Evolutionary conservation across 2,888 invertebrate species (phyloP).

Genomic region (Dione vanillae): DNA sequence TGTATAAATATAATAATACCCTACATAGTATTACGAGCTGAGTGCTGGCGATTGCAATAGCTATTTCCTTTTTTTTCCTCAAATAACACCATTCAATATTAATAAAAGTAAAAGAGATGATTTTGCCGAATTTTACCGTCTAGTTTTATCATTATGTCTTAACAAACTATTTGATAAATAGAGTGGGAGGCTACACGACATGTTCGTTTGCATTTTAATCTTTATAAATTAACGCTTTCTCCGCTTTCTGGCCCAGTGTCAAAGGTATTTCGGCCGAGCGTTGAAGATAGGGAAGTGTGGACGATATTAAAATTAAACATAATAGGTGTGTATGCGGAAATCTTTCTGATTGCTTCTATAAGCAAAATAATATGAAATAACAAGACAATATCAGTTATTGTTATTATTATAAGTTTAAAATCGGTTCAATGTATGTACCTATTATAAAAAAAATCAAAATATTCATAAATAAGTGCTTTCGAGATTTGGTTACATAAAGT

Average conservation of each 20-base stretch:
- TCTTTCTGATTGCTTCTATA: too few relatives aligned
- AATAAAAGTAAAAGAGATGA: background rate
- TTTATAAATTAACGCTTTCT: constrained; percentile 65
- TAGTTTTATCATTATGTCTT: background rate
- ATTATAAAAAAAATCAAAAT: too few relatives aligned
- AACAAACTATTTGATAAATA: constrained; percentile 51
- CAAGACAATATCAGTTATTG: too few relatives aligned
- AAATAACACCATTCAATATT: too few relatives aligned
- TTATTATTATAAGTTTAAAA: too few relatives aligned
- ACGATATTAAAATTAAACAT: constrained; percentile 34
- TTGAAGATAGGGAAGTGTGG: constrained; percentile 62
- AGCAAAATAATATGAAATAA: too few relatives aligned
- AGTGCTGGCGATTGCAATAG: background rate
- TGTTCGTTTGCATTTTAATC: constrained; percentile 48
- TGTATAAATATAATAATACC: background rate
- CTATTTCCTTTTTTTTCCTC: too few relatives aligned
- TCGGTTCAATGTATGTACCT: too few relatives aligned
- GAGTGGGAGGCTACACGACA: constrained; percentile 62
- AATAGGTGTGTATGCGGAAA: too few relatives aligned
- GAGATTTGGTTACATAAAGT: too few relatives aligned
- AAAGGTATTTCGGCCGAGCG: constrained; percentile 70
- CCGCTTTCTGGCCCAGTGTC: constrained; percentile 74
- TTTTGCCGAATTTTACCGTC: background rate
- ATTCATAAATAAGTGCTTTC: too few relatives aligned
- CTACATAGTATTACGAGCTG: background rate